These are phyloP conservation scores for Rachycentron canadum DNA, from an alignment of 2,797 vertebrate genomes.

Conservation along the genomic window DNA sequence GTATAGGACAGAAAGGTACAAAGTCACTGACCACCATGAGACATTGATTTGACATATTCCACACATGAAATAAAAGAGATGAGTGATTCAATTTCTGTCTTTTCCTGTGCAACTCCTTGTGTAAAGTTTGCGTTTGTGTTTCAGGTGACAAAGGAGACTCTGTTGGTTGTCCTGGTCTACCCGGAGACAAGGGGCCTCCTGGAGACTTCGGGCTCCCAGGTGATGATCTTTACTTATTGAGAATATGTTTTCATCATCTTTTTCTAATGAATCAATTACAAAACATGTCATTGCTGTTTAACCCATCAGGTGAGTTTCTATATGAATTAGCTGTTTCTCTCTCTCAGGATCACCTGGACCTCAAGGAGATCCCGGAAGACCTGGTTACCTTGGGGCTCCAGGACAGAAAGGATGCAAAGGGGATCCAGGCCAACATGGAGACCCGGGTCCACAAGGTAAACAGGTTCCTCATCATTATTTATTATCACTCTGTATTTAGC, in stretches of 20 bases:
- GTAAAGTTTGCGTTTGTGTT: conserved; percentile 7
- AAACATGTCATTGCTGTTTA: background rate
- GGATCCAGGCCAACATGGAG: conserved; percentile 58
- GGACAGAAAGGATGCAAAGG: conserved; percentile 77
- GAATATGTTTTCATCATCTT: too few relatives aligned
- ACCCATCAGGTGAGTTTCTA: background rate
- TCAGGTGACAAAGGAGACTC: conserved; percentile 83
- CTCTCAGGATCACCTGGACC: conserved; percentile 68
- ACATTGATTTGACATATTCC: background rate
- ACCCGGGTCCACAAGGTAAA: conserved; percentile 63
- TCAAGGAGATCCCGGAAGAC: conserved; percentile 69
- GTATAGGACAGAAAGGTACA: conserved; percentile 78
- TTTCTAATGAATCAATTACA: background rate
- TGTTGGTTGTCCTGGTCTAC: conserved; percentile 52
- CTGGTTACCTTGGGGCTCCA: conserved; percentile 61
- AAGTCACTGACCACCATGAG: background rate
- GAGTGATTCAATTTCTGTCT: background rate
- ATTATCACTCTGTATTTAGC: background rate
- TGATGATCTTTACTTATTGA: conserved; percentile 50
- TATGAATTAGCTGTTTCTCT: background rate
- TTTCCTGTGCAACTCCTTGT: background rate
- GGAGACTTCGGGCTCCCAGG: conserved; percentile 73
- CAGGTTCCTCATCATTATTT: background rate
- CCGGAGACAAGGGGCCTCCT: conserved; percentile 72
- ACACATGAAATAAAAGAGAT: background rate